These are phyloP conservation scores for Delphinapterus leucas DNA, from an alignment of 2,113 vertebrate genomes.

Conservation along the genomic window DNA sequence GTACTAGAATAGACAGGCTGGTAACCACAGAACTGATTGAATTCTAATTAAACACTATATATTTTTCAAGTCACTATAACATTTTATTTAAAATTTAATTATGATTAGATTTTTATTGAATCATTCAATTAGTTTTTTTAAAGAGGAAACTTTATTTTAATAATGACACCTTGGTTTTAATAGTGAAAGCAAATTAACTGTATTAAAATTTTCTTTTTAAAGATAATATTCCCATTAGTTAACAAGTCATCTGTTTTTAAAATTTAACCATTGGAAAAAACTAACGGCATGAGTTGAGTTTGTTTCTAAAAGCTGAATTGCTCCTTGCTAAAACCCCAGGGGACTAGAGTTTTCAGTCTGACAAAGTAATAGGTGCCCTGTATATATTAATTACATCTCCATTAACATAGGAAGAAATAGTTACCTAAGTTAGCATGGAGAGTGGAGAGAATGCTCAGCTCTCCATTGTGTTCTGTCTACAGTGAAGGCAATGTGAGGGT, in stretches of 20 bases:
- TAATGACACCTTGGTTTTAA: background rate
- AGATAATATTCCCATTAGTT: background rate
- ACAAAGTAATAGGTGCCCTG: background rate
- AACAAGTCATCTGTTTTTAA: background rate
- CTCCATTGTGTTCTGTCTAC: background rate
- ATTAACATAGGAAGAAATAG: background rate
- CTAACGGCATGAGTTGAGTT: background rate
- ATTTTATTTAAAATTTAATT: slow-evolving; percentile 7
- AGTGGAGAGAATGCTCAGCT: background rate
- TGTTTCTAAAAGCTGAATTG: background rate
- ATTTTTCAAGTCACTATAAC: background rate
- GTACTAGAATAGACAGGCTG: background rate
- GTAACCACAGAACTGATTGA: background rate
- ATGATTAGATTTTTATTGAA: background rate
- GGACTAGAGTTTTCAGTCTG: background rate
- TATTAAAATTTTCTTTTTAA: background rate
- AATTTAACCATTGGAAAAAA: background rate
- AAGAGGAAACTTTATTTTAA: background rate
- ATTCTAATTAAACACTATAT: background rate
- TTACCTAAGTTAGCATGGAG: background rate
- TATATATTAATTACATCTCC: background rate
- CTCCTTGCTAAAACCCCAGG: background rate
- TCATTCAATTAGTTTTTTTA: background rate
- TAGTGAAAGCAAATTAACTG: background rate
- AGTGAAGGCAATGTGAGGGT: background rate